A percentile compares a stretch with the other conserved stretches of the same genome.
Evolutionary conservation across 2,113 vertebrate genomes (phyloP).

Genomic region (Nothoprocta perdicaria): DNA sequence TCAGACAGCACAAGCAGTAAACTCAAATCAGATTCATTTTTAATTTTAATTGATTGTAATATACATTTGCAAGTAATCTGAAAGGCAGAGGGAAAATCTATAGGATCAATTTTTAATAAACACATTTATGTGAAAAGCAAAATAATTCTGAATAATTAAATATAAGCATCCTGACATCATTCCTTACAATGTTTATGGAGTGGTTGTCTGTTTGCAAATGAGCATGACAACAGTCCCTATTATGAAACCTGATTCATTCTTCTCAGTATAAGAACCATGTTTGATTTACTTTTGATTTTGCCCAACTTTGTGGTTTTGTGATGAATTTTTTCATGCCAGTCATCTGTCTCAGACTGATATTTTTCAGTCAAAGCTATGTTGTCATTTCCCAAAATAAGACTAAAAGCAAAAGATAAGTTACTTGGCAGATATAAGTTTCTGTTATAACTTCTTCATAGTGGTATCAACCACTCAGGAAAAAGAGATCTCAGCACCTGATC

Average conservation of each 20-base stretch:
- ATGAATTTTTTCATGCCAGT: conserved; percentile 18
- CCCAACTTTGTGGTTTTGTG: not conserved
- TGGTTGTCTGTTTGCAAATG: not conserved
- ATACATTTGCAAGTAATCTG: not conserved
- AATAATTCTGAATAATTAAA: conserved; percentile 52
- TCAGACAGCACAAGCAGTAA: not conserved
- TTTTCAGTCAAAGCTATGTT: not conserved
- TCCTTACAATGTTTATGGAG: not conserved
- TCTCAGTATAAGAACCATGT: conserved; percentile 6
- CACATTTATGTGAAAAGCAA: conserved; percentile 15
- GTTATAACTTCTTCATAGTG: not conserved
- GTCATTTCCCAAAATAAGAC: not conserved
- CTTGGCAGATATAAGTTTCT: not conserved
- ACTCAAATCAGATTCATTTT: not conserved
- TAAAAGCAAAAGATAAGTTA: not conserved
- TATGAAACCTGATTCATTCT: conserved; percentile 13
- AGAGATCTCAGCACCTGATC: not conserved
- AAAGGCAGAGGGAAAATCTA: conserved; percentile 22
- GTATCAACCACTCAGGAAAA: not conserved
- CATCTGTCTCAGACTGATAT: not conserved
- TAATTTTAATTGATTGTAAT: not conserved
- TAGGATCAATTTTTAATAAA: conserved; percentile 54
- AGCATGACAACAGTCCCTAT: not conserved
- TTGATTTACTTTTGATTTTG: conserved; percentile 37
- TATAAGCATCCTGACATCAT: not conserved